Conservation (phyloP, 1,140 invertebrate genomes). For the Drosophila teissieri region DNA sequence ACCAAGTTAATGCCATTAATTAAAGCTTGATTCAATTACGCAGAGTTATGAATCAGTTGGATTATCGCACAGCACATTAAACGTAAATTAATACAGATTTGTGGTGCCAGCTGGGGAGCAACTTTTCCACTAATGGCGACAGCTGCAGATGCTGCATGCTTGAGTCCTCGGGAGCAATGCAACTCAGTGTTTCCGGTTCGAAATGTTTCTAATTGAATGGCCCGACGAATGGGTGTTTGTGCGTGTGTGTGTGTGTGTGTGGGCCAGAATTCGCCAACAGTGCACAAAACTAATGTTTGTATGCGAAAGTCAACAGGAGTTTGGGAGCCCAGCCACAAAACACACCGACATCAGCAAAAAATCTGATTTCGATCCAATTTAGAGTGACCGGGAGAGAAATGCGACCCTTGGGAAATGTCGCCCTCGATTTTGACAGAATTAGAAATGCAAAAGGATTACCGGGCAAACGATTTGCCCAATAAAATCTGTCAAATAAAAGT, state of each 20-base stretch:
- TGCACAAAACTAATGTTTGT: slow-evolving; percentile 39
- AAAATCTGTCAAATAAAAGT: slow-evolving; percentile 77
- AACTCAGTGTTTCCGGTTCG: slow-evolving; percentile 31
- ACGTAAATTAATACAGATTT: slow-evolving; percentile 33
- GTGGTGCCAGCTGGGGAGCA: slow-evolving; percentile 14
- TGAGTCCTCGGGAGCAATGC: slow-evolving; percentile 30
- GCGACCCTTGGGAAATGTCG: slow-evolving; percentile 55
- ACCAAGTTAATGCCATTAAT: slow-evolving; percentile 35
- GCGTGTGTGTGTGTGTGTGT: not conserved
- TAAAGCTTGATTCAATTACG: slow-evolving; percentile 37
- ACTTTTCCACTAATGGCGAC: slow-evolving; percentile 34
- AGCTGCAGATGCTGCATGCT: slow-evolving; percentile 26
- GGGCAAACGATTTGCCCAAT: slow-evolving; percentile 60
- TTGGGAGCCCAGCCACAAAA: slow-evolving; percentile 12
- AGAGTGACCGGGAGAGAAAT: slow-evolving; percentile 41
- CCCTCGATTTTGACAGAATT: slow-evolving; percentile 54
- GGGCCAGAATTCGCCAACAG: slow-evolving; percentile 15
- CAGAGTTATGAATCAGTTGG: slow-evolving; percentile 33
- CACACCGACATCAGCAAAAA: slow-evolving; percentile 45
- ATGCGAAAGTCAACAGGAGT: slow-evolving; percentile 43
- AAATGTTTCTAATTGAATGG: slow-evolving; percentile 68
- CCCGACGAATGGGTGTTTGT: not conserved
- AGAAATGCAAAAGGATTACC: slow-evolving; percentile 60
- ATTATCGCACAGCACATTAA: slow-evolving; percentile 18
- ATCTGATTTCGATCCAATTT: slow-evolving; percentile 51